A percentile compares a stretch with the other conserved stretches of the same genome.
Evolutionary conservation across 1,140 invertebrate species (phyloP).

Genomic region (Andrena cerasifolii): DNA sequence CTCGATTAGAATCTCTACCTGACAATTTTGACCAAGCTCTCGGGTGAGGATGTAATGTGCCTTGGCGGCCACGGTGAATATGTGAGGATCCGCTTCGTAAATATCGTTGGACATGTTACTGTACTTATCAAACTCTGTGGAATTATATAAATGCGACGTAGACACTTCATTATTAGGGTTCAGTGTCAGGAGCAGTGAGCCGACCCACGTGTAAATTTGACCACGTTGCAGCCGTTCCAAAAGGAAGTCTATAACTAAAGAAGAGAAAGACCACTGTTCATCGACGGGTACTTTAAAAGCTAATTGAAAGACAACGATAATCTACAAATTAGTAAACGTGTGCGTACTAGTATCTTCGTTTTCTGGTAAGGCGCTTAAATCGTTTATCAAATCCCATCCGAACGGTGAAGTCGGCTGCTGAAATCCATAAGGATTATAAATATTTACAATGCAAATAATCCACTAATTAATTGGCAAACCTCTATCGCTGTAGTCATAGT

Average conservation of each 20-base stretch:
- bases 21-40: conserved; percentile 21
- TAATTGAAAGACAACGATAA: neutral
- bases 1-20: conserved; percentile 22
- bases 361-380: conserved; percentile 65
- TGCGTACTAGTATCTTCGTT: conserved; percentile 67
- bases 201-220: conserved; percentile 78
- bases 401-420: conserved; percentile 52
- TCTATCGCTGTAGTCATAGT: conserved; percentile 34
- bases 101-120: neutral
- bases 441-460: neutral
- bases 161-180: conserved; percentile 68
- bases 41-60: conserved; percentile 43
- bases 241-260: conserved; percentile 71
- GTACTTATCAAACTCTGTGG: conserved; percentile 17
- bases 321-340: neutral
- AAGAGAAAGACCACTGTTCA: conserved; percentile 24
- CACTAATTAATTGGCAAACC: conserved; percentile 19
- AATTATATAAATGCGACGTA: conserved; percentile 36
- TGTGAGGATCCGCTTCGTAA: conserved; percentile 35
- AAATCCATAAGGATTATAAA: neutral
- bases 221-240: conserved; percentile 65
- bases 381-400: conserved; percentile 68
- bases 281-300: neutral
- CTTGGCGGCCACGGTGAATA: conserved; percentile 50
- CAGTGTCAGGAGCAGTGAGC: conserved; percentile 70